phyloP scores from a whole-genome alignment of 2,888 invertebrate genomes.

The Carpatolechia fugitivella region DNA sequence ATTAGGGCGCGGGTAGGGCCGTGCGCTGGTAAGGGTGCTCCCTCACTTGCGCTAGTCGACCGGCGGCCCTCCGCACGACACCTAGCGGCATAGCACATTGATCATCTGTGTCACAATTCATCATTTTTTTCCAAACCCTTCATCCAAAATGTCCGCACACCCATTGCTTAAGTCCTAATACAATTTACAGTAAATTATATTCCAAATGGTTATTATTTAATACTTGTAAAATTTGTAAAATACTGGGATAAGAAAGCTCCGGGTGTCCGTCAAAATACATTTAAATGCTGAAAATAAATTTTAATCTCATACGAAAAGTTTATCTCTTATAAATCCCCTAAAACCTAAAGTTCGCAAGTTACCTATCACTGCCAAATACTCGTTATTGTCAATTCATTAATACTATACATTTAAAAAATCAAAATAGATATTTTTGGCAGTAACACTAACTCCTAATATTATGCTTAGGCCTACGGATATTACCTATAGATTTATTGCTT shows the following conservation, averaged over 20 bases:
- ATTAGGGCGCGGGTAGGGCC: conserved; percentile 85
- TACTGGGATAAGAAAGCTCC: conserved; percentile 11
- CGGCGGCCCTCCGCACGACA: conserved; percentile 90
- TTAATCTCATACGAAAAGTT: conserved; percentile 51
- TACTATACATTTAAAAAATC: conserved; percentile 43
- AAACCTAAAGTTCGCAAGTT: conserved; percentile 41
- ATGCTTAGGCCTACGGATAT: conserved; percentile 60
- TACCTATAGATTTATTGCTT: conserved; percentile 63
- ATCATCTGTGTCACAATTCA: conserved; percentile 57
- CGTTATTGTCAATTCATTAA: conserved; percentile 43
- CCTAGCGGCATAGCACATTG: conserved; percentile 80
- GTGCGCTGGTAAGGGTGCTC: conserved; percentile 99
- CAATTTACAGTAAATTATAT: not conserved
- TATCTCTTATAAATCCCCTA: conserved; percentile 29
- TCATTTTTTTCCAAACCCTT: conserved; percentile 41
- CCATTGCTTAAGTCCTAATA: conserved; percentile 18
- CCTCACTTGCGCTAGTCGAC: conserved; percentile 92
- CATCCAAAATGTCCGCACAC: conserved; percentile 32
- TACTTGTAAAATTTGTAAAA: not conserved
- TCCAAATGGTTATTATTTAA: not conserved
- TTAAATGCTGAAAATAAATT: conserved; percentile 69
- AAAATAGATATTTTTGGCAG: conserved; percentile 55
- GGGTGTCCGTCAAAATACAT: conserved; percentile 15
- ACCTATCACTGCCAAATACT: conserved; percentile 60
- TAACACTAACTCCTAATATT: conserved; percentile 61